These are phyloP conservation scores for Kryptolebias marmoratus DNA, from an alignment of 2,113 vertebrate species.

Conservation along the genomic window DNA sequence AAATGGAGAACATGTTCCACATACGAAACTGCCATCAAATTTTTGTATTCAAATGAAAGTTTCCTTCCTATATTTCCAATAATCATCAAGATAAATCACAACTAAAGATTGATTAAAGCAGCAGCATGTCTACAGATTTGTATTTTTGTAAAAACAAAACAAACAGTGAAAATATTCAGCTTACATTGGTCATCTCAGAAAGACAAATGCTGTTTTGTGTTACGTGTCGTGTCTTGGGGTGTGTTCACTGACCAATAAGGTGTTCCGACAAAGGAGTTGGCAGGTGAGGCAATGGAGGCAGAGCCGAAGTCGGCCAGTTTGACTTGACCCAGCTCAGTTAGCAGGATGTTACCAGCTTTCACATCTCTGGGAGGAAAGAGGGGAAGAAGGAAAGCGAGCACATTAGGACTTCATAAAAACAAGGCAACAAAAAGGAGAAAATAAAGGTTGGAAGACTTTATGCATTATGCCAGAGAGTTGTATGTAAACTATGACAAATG, in stretches of 20 bases:
- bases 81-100: too few species aligned
- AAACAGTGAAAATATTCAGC: too few species aligned
- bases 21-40: too few species aligned
- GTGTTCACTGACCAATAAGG: conserved; percentile 92
- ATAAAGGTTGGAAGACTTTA: neutral
- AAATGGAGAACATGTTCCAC: too few species aligned
- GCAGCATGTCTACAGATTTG: too few species aligned
- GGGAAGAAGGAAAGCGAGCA: neutral
- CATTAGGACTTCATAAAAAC: neutral
- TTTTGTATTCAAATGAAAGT: too few species aligned
- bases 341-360: conserved; percentile 99
- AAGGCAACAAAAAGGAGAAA: neutral
- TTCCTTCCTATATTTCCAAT: too few species aligned
- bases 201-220: neutral
- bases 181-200: neutral
- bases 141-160: too few species aligned
- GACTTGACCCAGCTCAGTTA: conserved; percentile 97
- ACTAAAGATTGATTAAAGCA: too few species aligned
- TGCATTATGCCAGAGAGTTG: too few species aligned
- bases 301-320: conserved; percentile 99
- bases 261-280: conserved; percentile 98
- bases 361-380: conserved; percentile 86
- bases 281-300: conserved; percentile 96
- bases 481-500: too few species aligned
- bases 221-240: neutral